Percentiles rank a stretch among this genome's conserved stretches.
Conservation (phyloP, 1,140 invertebrate species). For the Pseudomyrmex flavicornis region DNA sequence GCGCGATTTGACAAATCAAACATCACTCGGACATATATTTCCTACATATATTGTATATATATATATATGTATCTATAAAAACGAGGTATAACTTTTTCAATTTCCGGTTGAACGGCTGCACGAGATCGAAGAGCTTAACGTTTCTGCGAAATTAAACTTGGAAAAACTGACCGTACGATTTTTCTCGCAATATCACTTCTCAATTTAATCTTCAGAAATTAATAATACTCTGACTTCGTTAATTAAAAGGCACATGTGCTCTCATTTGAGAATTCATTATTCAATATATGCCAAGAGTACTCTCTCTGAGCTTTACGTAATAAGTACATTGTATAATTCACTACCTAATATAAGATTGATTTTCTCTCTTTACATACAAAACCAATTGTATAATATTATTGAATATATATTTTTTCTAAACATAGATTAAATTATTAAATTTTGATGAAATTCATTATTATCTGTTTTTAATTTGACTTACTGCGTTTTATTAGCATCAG, state of each 20-base stretch:
- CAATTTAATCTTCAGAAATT: slow-evolving; percentile 39
- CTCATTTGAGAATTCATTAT: background rate
- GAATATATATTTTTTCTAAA: no score
- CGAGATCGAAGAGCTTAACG: slow-evolving; percentile 19
- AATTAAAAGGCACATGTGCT: slow-evolving; percentile 5
- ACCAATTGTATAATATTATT: no score
- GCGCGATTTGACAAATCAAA: slow-evolving; percentile 13
- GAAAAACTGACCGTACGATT: slow-evolving; percentile 14
- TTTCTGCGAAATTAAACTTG: slow-evolving; percentile 33
- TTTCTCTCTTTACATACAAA: no score
- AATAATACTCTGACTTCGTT: slow-evolving; percentile 3
- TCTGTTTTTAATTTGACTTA: no score
- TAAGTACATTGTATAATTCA: no score
- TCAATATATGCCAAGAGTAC: background rate
- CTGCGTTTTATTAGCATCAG: no score
- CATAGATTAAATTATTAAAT: no score
- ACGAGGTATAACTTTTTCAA: slow-evolving; percentile 24
- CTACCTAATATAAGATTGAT: no score
- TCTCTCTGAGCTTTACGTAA: no score
- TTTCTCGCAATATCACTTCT: background rate
- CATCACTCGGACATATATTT: background rate
- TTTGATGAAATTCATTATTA: no score
- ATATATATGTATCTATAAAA: background rate
- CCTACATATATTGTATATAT: no score
- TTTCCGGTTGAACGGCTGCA: slow-evolving; percentile 1